phyloP scores from a whole-genome alignment of 2,113 vertebrate species.

The Eublepharis macularius region DNA sequence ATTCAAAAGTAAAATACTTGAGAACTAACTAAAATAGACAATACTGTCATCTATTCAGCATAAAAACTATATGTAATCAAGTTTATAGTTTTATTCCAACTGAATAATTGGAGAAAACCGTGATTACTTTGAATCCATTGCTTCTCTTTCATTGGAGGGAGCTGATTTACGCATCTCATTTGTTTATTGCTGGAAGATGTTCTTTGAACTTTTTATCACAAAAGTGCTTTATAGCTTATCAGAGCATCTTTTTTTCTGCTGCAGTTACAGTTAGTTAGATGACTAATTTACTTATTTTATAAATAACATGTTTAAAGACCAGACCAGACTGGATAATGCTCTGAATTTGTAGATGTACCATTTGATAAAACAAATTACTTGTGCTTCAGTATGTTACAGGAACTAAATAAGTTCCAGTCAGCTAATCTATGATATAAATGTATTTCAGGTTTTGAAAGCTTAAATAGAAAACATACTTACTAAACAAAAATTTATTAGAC shows the following conservation, averaged over 20 bases:
- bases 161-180: conserved; percentile 14
- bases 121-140: conserved; percentile 11
- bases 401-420: conserved; percentile 8
- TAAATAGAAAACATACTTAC: neutral
- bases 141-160: conserved; percentile 7
- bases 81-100: neutral
- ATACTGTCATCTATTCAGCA: too few species aligned
- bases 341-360: conserved; percentile 27
- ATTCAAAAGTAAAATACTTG: too few species aligned
- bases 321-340: neutral
- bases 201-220: conserved; percentile 62
- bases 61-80: too few species aligned
- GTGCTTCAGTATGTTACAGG: neutral
- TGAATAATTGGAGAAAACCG: neutral
- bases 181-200: conserved; percentile 41
- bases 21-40: too few species aligned
- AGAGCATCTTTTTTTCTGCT: conserved; percentile 49
- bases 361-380: neutral
- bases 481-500: too few species aligned
- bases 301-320: conserved; percentile 31
- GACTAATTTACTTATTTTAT: conserved; percentile 40
- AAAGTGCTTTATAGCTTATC: conserved; percentile 50
- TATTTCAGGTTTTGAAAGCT: neutral
- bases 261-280: conserved; percentile 11
- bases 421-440: neutral